These are phyloP conservation scores for Oplegnathus fasciatus DNA, from an alignment of 2,113 vertebrate genomes.

Conservation along the genomic window DNA sequence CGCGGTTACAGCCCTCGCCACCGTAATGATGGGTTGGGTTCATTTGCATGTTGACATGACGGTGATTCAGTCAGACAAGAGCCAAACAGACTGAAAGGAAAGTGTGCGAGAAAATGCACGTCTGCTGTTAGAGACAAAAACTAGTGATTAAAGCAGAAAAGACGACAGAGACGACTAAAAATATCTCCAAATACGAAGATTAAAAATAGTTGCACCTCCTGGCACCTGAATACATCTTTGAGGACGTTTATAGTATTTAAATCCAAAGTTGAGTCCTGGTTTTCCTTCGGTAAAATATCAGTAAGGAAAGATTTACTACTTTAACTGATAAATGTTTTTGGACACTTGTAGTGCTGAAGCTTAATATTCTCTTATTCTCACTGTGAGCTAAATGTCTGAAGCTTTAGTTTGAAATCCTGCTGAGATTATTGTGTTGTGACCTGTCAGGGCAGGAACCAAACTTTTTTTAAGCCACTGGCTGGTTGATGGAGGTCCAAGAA, in stretches of 20 bases:
- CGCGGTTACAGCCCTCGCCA: slow-evolving; percentile 21
- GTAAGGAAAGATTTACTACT: background rate
- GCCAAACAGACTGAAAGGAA: background rate
- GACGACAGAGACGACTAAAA: background rate
- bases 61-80: background rate
- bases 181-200: slow-evolving; percentile 5
- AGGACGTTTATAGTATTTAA: background rate
- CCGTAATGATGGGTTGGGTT: slow-evolving; percentile 37
- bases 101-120: background rate
- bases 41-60: slow-evolving; percentile 57
- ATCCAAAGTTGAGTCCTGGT: too few species aligned
- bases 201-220: slow-evolving; percentile 13
- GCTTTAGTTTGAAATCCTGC: too few species aligned
- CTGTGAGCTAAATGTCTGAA: too few species aligned
- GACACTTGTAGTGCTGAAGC: background rate
- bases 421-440: too few species aligned
- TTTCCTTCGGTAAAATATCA: background rate
- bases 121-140: background rate
- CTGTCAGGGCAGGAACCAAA: too few species aligned
- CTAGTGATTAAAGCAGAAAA: background rate
- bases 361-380: too few species aligned
- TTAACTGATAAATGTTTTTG: background rate
- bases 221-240: background rate
- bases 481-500: too few species aligned
- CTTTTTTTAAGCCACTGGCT: too few species aligned